Base-by-base conservation (phyloP, 2,888 invertebrate genomes). In the Euclidia mi region DNA sequence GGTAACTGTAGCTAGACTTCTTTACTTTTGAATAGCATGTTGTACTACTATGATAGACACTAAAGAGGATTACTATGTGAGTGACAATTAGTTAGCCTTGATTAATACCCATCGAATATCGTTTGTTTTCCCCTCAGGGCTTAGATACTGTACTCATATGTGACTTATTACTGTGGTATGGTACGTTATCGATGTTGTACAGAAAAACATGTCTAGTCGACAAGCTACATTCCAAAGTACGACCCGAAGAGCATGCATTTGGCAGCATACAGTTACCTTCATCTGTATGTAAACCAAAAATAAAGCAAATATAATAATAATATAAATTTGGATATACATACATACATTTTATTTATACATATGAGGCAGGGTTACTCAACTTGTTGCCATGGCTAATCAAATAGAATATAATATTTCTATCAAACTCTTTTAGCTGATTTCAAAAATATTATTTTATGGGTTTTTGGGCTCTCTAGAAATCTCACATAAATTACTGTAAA, bases 231-330 rank as follows among this genome's bases (percentile, higher is more conserved):
- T 83, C 81, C 74, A 66, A 75, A 79, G 65, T 74, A 76, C 67
- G 69, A 69, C 74, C 76, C 76, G 81, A 76, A 45, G 82, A 84
- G 77, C 87, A 88, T 76, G 85, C 79, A 75, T 88, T 88, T 74
- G 90, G 88, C 83, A 87, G 86, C 82, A 82, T 78, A 78, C 78
- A 78, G 77, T 77, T 74, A 62, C 73, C 71, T 72, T 86, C 84
- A 86, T 89, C 89, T 89, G 85, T 78, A 76, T 73, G 65, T 78
- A 79, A 85, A 85, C 71, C 65, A 81, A 72, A 71, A 62, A 65
- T 65, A 73, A 65, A 35, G 45, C 47, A 57, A 52, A 50, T 67
- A 52, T 51, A n/a, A n/a, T n/a, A n/a, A 59, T 58, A 25, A 47
- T 53, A 37, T 48, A 35, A 43, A 32, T n/a, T n/a, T n/a, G n/a